These are phyloP conservation scores for Oreochromis niloticus DNA, from an alignment of 2,113 vertebrate genomes.

Conservation along the genomic window DNA sequence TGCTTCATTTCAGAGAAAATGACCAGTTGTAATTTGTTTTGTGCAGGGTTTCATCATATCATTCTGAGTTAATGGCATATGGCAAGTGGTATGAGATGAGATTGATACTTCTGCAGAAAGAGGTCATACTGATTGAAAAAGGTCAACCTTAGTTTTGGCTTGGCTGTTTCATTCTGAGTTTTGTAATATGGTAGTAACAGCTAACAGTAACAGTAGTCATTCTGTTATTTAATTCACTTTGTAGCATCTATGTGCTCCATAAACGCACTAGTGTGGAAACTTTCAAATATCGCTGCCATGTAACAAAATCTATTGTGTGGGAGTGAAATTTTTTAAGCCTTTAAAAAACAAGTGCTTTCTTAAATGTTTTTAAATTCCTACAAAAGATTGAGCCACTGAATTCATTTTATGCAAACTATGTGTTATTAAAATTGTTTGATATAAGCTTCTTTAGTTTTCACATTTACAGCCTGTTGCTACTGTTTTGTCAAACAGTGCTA, in stretches of 20 bases:
- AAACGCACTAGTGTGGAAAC: not conserved
- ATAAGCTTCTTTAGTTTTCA: not conserved
- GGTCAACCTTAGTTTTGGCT: not conserved
- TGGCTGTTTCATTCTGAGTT: not conserved
- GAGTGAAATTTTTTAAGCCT: not conserved
- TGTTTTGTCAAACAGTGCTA: not conserved
- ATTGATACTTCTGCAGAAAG: not conserved
- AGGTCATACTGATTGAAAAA: conserved; percentile 2
- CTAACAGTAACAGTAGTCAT: not conserved
- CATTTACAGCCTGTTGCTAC: not conserved
- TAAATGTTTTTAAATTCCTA: not conserved
- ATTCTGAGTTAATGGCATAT: not conserved
- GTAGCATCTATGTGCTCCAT: not conserved
- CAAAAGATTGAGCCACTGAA: not conserved
- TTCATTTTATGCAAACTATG: not conserved
- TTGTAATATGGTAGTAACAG: not conserved
- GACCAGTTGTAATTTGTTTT: conserved; percentile 30
- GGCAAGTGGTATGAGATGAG: conserved; percentile 3
- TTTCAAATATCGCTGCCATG: not conserved
- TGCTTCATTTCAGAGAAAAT: conserved; percentile 22
- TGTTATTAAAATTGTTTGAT: not conserved
- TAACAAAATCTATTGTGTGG: not conserved
- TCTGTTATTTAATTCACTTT: not conserved
- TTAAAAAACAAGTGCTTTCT: not conserved
- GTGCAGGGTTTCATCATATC: not conserved